phyloP scores from a whole-genome alignment of 2,113 vertebrate species.

The Poeciliopsis prolifica region DNA sequence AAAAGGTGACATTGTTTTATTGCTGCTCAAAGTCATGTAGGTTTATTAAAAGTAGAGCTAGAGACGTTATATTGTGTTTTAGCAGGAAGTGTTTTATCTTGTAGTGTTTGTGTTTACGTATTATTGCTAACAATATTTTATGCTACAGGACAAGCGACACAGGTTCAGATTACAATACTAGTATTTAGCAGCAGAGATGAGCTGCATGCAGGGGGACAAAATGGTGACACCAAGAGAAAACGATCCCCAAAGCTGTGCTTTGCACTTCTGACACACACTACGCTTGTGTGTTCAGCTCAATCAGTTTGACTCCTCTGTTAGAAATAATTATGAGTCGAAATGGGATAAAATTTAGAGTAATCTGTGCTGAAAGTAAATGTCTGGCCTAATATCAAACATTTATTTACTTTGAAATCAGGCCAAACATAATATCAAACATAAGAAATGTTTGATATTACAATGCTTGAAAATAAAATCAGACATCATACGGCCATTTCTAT shows the following conservation, averaged over 20 bases:
- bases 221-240: slow-evolving; percentile 65
- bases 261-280: slow-evolving; percentile 42
- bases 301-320: slow-evolving; percentile 17
- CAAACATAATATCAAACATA: no score
- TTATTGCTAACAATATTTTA: no score
- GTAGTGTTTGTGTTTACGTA: no score
- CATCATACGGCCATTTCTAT: no score
- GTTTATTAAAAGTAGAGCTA: neutral
- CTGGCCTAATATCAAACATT: no score
- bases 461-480: no score
- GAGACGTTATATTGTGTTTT: neutral
- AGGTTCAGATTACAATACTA: neutral
- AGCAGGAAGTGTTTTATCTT: no score
- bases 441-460: no score
- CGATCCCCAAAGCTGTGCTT: slow-evolving; percentile 49
- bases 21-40: neutral
- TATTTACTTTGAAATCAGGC: no score
- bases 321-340: slow-evolving; percentile 1
- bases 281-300: slow-evolving; percentile 26
- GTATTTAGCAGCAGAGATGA: slow-evolving; percentile 14
- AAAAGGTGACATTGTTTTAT: neutral
- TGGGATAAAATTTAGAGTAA: neutral
- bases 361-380: no score
- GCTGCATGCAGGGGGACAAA: slow-evolving; percentile 22
- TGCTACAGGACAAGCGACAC: no score